Base-by-base conservation (phyloP, 2,113 vertebrate species). In the Mellivora capensis region DNA sequence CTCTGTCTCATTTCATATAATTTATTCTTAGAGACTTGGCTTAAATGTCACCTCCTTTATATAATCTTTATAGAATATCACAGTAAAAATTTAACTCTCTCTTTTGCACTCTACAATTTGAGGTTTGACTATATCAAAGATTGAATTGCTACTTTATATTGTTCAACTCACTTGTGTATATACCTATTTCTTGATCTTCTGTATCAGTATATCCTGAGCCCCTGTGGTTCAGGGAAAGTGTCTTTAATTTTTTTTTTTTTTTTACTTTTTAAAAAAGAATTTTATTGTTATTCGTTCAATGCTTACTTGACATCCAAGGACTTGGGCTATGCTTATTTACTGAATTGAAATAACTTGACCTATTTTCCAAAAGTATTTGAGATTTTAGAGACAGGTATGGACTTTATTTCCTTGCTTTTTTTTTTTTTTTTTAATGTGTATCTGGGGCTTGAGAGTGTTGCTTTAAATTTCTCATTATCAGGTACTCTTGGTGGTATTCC, bases 1-100 rank as follows among this genome's bases (percentile, higher is more conserved):
- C 52, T 90, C 74, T 92, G 52, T 27, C 37, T 87, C 76, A 52
- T 87, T 59, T 59, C 83, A 18, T 80, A 23, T 90, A 93, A 93
- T 80, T 93, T n/a, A 95, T 85, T 97, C 44, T 80, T 71, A 57
- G 94, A 94, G 23, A 42, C n/a, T 74, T 95, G 87, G 31, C n/a
- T 62, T 91, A 79, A 49, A 62, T 85, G 49, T 74, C 49, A 89
- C 13, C 9, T 89, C 25, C 42, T 95, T 64, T 57, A 79, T 83
- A 25, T 87, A 94, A 71, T 18, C 67, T 94, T 90, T 91, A 81
- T 2, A 74, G 59, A 90, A 25, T 39, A 62, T 74, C 49, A 44
- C 31, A 59, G 13, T 69, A n/a, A 77, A 47, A 86, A 54, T 62
- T 83, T 77, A 72, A 87, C 13, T 93, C 4, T 84, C 25, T 57